These are phyloP conservation scores for Mionectes olivaceus DNA, from an alignment of 2,797 vertebrate genomes.

Conservation along the genomic window DNA sequence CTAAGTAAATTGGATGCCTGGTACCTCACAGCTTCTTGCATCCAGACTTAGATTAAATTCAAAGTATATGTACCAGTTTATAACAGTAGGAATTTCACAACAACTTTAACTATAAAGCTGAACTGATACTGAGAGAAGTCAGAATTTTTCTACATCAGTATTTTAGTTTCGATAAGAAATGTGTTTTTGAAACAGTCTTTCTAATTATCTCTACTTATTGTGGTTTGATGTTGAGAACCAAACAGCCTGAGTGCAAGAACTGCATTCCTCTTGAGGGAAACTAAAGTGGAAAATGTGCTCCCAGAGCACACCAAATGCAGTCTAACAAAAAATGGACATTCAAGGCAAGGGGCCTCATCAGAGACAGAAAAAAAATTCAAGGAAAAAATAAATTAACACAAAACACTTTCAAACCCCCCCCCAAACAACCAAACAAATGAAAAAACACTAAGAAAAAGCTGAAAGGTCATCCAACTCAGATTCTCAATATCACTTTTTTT, in stretches of 20 bases:
- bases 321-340: background rate
- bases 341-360: background rate
- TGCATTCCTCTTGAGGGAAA: background rate
- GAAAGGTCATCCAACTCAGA: background rate
- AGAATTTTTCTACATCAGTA: background rate
- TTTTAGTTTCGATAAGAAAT: background rate
- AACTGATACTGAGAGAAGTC: background rate
- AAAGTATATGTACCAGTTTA: background rate
- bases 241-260: background rate
- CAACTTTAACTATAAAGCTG: background rate
- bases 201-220: background rate
- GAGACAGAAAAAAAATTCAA: background rate
- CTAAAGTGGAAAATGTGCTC: background rate
- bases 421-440: no score
- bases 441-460: background rate
- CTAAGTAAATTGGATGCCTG: background rate
- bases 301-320: background rate
- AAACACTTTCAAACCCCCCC: fast-evolving
- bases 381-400: background rate
- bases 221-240: background rate
- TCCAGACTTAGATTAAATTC: background rate
- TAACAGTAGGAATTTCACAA: background rate
- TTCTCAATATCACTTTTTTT: background rate
- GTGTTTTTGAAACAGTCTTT: background rate
- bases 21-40: background rate